Conservation (phyloP, 1,140 invertebrate species). For the Drosophila navojoa region DNA sequence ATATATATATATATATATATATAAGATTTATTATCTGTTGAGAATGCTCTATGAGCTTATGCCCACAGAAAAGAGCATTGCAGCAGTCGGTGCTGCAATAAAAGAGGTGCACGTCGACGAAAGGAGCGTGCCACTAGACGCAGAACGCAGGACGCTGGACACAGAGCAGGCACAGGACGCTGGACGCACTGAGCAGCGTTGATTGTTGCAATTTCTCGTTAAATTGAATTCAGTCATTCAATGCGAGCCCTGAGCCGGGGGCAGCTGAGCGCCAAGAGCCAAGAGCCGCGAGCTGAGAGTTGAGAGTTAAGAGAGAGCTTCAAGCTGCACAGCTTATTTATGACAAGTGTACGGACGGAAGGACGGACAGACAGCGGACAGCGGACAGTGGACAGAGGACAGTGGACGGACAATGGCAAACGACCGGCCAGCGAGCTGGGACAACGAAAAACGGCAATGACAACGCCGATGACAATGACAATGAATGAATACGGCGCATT, state of each 20-base stretch:
- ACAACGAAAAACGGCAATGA: constrained; percentile 23
- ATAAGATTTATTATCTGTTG: too few relatives aligned
- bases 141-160: not conserved
- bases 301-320: not conserved
- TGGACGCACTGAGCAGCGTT: constrained; percentile 54
- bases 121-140: not conserved
- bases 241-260: constrained; percentile 53
- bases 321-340: constrained; percentile 74
- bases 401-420: not conserved
- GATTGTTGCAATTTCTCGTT: constrained; percentile 82
- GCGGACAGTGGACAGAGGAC: not conserved
- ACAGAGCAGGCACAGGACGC: not conserved
- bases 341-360: constrained; percentile 57
- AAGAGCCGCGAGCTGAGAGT: constrained; percentile 14
- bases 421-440: constrained; percentile 5
- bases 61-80: too few relatives aligned
- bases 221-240: constrained; percentile 80
- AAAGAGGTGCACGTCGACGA: not conserved
- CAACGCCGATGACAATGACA: constrained; percentile 47
- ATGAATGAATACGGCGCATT: constrained; percentile 60
- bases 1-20: too few relatives aligned
- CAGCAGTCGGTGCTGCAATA: too few relatives aligned
- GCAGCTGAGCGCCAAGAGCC: constrained; percentile 20
- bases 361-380: not conserved
- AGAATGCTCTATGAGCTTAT: too few relatives aligned